Evolutionary conservation across 2,113 vertebrate species (phyloP), one percentile per base, ranked within the genome.

Genomic region (Barnardius zonarius): DNA sequence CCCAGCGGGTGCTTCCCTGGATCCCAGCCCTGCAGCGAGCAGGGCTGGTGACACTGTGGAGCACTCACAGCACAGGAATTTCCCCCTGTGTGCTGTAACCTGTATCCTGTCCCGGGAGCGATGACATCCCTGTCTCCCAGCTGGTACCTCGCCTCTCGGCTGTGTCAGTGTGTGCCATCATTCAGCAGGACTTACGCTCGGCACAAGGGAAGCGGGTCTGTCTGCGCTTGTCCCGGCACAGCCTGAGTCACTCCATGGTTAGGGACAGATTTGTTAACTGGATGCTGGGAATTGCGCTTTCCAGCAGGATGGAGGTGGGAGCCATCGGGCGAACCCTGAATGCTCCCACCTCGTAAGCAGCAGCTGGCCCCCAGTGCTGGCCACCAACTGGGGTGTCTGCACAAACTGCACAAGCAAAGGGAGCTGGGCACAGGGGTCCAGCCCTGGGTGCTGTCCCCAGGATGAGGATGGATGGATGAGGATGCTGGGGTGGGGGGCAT

Each of bases 161-260:
- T 33, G 55, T 74, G 55, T 17, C 4, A 5, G 13, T 59, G 66
- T 0, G 1, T 28, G 52, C 59, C 0, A 0, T 82, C 76, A 63
- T 22, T 11, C 51, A 0, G 16, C 76, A 39, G 85, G 62, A 73
- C 83, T 88, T 59, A 0, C 62, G 48, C 73, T 70, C 22, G 1
- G 85, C 48, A 30, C 83, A 78, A 69, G 88, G 93, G 94, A 88
- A 96, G 28, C 5, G 27, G 10, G 11, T 92, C 76, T 90, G 94
- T 39, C 90, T 46, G 83, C 4, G 16, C 93, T 81, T 86, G 79
- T 90, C 88, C 92, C 12, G 17, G 48, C 2, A 2, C 92, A 0
- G 8, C 3, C 4, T 96, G 94, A 94, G 90, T 96, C 94, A 93
- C 88, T 11, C 78, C 62, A 77, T 78, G 83, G 93, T 93, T 95